Percentiles rank a stretch among this genome's conserved stretches.
These are phyloP conservation scores for Zaprionus bogoriensis DNA, from an alignment of 2,888 invertebrate genomes.

Conservation along the genomic window DNA sequence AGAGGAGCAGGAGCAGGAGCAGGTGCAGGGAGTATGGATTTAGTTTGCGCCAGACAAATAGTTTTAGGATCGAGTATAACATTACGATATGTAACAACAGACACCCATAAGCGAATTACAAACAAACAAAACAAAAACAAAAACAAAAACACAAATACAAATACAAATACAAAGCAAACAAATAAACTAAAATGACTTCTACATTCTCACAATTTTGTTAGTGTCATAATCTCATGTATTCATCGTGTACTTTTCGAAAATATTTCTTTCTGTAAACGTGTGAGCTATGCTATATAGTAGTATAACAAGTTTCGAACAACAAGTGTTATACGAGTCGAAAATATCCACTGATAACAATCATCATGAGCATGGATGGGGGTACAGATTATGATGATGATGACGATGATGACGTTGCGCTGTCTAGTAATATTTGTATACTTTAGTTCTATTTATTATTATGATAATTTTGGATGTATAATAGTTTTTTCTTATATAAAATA, in stretches of 20 bases:
- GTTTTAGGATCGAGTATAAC: conserved; percentile 48
- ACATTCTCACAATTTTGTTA: conserved; percentile 79
- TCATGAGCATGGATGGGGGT: conserved; percentile 16
- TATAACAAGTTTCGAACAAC: conserved; percentile 28
- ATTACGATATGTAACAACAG: conserved; percentile 31
- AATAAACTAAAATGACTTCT: conserved; percentile 59
- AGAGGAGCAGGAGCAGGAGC: too few relatives aligned
- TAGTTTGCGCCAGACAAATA: conserved; percentile 51
- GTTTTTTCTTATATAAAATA: conserved; percentile 80
- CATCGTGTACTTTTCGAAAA: conserved; percentile 70
- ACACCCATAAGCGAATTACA: conserved; percentile 25
- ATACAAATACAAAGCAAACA: conserved; percentile 29
- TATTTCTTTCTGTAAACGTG: conserved; percentile 55
- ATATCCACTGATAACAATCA: neutral
- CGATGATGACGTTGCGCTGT: conserved; percentile 66
- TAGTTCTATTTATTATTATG: conserved; percentile 80
- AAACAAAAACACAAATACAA: conserved; percentile 31
- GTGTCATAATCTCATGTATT: conserved; percentile 66
- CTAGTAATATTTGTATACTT: conserved; percentile 79
- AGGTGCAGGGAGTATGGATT: conserved; percentile 24
- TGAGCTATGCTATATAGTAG: too few relatives aligned
- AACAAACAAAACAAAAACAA: conserved; percentile 30
- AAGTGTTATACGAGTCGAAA: conserved; percentile 20
- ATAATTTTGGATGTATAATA: conserved; percentile 81
- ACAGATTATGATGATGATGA: conserved; percentile 29